These are phyloP conservation scores for Eristalis pertinax DNA, from an alignment of 2,888 invertebrate species.

Conservation along the genomic window DNA sequence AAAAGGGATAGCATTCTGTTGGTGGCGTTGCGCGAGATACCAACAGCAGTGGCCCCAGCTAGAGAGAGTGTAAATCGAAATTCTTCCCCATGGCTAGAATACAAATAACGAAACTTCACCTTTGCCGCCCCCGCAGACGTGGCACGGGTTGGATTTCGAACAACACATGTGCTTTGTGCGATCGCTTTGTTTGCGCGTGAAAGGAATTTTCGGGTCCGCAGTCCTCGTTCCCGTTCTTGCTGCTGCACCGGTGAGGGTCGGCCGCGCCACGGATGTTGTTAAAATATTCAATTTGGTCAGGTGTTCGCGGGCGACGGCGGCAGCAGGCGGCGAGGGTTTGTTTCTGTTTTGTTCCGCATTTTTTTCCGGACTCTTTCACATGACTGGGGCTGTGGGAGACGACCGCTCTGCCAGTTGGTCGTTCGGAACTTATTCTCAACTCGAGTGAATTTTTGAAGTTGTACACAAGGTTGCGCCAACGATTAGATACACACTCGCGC, in stretches of 20 bases:
- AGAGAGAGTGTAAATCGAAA: slow-evolving; percentile 59
- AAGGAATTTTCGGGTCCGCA: slow-evolving; percentile 63
- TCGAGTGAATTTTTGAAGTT: slow-evolving; percentile 10
- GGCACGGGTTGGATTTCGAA: slow-evolving; percentile 46
- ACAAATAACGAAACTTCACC: slow-evolving; percentile 67
- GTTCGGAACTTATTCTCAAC: slow-evolving; percentile 9
- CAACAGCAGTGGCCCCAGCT: slow-evolving; percentile 13
- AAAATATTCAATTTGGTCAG: slow-evolving; percentile 72
- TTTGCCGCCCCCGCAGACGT: not conserved
- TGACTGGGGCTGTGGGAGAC: not conserved
- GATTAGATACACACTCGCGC: slow-evolving; percentile 1
- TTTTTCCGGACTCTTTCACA: not conserved
- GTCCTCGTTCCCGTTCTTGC: not conserved
- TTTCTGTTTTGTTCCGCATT: slow-evolving; percentile 29
- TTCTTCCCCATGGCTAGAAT: slow-evolving; percentile 68
- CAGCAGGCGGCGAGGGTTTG: not conserved
- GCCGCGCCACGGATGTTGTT: slow-evolving; percentile 51
- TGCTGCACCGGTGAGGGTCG: slow-evolving; percentile 1
- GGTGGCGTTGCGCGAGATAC: slow-evolving; percentile 3
- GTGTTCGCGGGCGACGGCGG: slow-evolving; percentile 43
- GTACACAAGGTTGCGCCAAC: not conserved
- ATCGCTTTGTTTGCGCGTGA: slow-evolving; percentile 70
- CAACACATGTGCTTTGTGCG: slow-evolving; percentile 56
- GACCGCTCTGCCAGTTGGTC: not conserved
- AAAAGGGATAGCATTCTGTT: slow-evolving; percentile 53